Evolutionary conservation across 2,888 invertebrate genomes (phyloP).

Genomic region (Diaprepes abbreviatus): DNA sequence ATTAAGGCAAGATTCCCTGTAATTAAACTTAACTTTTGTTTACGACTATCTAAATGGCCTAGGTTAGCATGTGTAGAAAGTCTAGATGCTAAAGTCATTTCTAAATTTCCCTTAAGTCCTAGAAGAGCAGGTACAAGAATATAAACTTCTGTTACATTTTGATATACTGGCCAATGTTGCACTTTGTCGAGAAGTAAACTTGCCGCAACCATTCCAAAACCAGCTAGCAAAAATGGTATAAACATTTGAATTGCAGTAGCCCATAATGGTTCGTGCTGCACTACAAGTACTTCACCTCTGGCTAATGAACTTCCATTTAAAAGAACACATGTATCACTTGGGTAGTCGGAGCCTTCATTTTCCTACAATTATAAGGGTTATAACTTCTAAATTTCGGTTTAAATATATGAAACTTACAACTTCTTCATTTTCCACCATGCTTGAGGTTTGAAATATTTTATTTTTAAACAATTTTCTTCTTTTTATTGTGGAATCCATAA

Average conservation of each 20-base stretch:
- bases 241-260: constrained; percentile 84
- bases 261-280: constrained; percentile 67
- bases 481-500: constrained; percentile 27
- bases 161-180: constrained; percentile 91
- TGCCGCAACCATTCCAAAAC: constrained; percentile 92
- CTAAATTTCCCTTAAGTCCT: constrained; percentile 93
- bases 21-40: constrained; percentile 75
- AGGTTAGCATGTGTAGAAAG: constrained; percentile 93
- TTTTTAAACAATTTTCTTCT: constrained; percentile 28
- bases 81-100: constrained; percentile 94
- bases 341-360: constrained; percentile 45
- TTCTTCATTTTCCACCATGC: constrained; percentile 52
- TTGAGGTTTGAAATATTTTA: constrained; percentile 9
- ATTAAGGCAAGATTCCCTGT: constrained; percentile 80
- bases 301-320: constrained; percentile 51
- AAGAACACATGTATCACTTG: constrained; percentile 58
- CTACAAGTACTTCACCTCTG: constrained; percentile 51
- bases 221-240: constrained; percentile 87
- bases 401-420: constrained; percentile 42
- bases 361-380: constrained; percentile 5
- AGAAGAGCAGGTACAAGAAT: constrained; percentile 91
- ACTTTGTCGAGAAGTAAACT: constrained; percentile 87
- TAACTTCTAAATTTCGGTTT: not conserved
- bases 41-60: constrained; percentile 81
- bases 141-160: constrained; percentile 86